Percentiles rank a stretch among this genome's conserved stretches.
Conservation (phyloP, 2,113 vertebrate genomes). For the Ictidomys tridecemlineatus region DNA sequence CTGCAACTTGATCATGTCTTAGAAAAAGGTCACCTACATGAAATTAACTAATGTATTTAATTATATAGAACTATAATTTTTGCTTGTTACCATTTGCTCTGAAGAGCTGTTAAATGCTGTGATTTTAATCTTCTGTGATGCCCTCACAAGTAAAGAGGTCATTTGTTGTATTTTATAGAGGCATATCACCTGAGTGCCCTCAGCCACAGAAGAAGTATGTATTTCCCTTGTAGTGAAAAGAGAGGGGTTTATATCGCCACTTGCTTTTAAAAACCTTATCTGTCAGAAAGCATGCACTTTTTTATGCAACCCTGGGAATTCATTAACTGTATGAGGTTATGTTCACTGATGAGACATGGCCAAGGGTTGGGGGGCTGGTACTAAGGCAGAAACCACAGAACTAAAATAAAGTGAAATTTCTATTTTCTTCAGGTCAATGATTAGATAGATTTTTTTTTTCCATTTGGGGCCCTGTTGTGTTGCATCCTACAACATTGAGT, state of each 20-base stretch:
- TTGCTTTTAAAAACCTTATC: constrained; percentile 38
- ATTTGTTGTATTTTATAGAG: constrained; percentile 8
- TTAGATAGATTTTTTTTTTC: constrained; percentile 25
- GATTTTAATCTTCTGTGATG: constrained; percentile 45
- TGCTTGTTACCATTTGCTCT: constrained; percentile 29
- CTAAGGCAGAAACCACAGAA: not conserved
- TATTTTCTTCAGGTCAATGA: constrained; percentile 31
- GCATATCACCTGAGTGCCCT: not conserved
- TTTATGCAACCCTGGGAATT: not conserved
- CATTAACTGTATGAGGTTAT: constrained; percentile 37
- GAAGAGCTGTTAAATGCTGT: constrained; percentile 23
- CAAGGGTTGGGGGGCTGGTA: not conserved
- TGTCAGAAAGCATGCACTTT: constrained; percentile 31
- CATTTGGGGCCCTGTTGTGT: not conserved
- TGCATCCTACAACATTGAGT: not conserved
- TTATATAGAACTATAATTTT: constrained; percentile 30
- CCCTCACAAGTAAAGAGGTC: constrained; percentile 19
- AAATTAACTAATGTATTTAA: constrained; percentile 18
- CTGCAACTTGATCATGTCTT: constrained; percentile 11
- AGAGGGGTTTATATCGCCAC: not conserved
- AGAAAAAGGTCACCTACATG: constrained; percentile 17
- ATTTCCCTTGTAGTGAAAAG: constrained; percentile 27
- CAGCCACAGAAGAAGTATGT: not conserved
- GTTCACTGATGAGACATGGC: not conserved
- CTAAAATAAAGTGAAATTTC: constrained; percentile 30